Evolutionary conservation across 2,888 invertebrate genomes (phyloP), one percentile per base, ranked within the genome.

Genomic region (Marasmarcha lunaedactyla): DNA sequence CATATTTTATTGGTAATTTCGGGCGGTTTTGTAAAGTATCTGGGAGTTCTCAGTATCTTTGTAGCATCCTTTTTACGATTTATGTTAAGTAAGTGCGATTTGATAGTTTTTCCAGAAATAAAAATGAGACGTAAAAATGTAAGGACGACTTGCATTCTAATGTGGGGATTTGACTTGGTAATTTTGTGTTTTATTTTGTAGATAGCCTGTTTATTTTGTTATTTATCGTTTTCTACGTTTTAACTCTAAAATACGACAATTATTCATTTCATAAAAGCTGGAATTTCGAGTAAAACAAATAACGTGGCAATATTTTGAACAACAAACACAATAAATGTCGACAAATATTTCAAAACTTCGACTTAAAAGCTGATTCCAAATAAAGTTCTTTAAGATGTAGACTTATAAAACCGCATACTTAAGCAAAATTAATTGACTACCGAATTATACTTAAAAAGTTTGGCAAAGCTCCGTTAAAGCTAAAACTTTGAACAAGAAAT

Each of bases 1-100:
- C 58, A 63, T 63, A 69, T 61, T 73, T 73, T 72, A 72, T 67
- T 46, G 63, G 58, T 62, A 55, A 62, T 71, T 62, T 57, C 42
- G 48, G 50, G 50, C 59, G 64, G 67, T 69, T 56, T 56, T 56
- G 57, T 55, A 58, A 62, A 61, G 57, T 20, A 20, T 7, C 20
- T 7, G 20, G 4, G 7, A 5, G 7, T 20, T 7, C 7, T 20
- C 20, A 7, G 47, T 51, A 34, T 4, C n/a, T 30, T 10, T 4
- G 34, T 11, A 14, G 34, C 57, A 62, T 62, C 47, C 51, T 48
- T 59, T 68, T 65, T 68, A 68, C 52, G 59, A 55, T 55, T 56
- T 50, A 50, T 49, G 49, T 52, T 49, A 48, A 60, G 53, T 52
- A 51, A 56, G 50, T 51, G 48, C 49, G 46, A 47, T 48, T 55